phyloP scores from a whole-genome alignment of 2,113 vertebrate genomes.

The Bufo gargarizans region DNA sequence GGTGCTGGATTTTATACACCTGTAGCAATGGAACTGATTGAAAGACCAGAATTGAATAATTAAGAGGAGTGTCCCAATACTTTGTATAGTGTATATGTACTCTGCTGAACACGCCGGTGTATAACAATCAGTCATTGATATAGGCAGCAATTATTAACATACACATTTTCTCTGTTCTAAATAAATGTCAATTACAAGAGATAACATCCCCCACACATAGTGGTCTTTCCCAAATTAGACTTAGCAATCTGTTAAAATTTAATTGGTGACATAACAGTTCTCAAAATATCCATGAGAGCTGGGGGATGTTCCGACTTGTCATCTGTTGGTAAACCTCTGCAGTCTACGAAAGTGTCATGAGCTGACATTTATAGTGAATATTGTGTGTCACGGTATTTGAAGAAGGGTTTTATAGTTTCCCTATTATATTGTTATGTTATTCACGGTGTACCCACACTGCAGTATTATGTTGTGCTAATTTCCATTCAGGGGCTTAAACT shows the following conservation, averaged over 20 bases:
- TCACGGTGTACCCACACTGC: too few relatives aligned
- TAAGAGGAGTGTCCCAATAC: too few relatives aligned
- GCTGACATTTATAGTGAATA: background rate
- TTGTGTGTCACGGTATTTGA: background rate
- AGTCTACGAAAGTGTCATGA: background rate
- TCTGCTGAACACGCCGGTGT: background rate
- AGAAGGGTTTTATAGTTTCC: background rate
- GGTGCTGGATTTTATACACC: too few relatives aligned
- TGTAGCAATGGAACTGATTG: too few relatives aligned
- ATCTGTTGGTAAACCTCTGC: background rate
- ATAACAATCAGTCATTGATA: background rate
- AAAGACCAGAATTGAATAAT: too few relatives aligned
- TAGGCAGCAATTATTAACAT: background rate
- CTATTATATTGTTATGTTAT: background rate
- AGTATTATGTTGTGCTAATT: background rate
- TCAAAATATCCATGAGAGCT: slow-evolving; percentile 24
- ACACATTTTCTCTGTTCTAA: background rate
- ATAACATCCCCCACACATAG: background rate
- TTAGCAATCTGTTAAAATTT: slow-evolving; percentile 27
- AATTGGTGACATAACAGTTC: slow-evolving; percentile 33
- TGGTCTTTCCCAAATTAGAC: slow-evolving; percentile 12
- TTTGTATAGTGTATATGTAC: too few relatives aligned
- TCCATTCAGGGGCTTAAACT: background rate
- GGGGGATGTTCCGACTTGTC: slow-evolving; percentile 16
- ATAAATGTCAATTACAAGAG: background rate